Evolutionary conservation across 2,113 vertebrate species (phyloP), one percentile per base, ranked within the genome.

Genomic region (Festucalex cinctus): DNA sequence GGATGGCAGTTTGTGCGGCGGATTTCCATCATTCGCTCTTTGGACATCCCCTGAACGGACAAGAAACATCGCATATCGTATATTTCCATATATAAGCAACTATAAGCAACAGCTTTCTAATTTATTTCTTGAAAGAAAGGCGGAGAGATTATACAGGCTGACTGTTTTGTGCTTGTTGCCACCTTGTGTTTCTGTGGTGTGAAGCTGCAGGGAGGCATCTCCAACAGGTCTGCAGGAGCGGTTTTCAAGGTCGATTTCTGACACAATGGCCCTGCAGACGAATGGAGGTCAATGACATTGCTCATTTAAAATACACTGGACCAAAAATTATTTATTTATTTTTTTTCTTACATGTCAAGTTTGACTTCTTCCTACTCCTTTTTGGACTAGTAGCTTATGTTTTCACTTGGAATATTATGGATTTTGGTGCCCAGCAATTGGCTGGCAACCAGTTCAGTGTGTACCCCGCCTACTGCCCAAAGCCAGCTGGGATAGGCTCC

Each of bases 181-280:
- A 98, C 95, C 86, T 93, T 80, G 69, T 96, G 96, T 76, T 88
- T 85, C 73, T 93, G 88, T 46, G 96, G 95, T 51, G 70, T 84
- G 80, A 96, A 95, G 85, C 90, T 86, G 72, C 95, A 97, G 0
- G 92, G 85, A n/a, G 95, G 95, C 95, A 98, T 97, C 75, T 85
- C 84, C 58, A 88, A 87, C 32, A 73, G 6, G 46, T 67, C 85
- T 83, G 70, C 22, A 69, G 63, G 10, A 53, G 43, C 1, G 61
- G 72, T 62, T 79, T 91, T 86, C 72, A 83, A 68, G 57, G 76
- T 63, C 13, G 87, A 78, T 73, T 91, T 91, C 62, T 91, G 89
- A 86, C 84, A 87, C 80, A 78, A 80, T 66, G 71, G 74, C 81
- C 89, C 94, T 94, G 72, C 16, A 43, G 65, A 79, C 64, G 7